These are phyloP conservation scores for Drosophila takahashii DNA, from an alignment of 1,140 invertebrate species.

Conservation along the genomic window DNA sequence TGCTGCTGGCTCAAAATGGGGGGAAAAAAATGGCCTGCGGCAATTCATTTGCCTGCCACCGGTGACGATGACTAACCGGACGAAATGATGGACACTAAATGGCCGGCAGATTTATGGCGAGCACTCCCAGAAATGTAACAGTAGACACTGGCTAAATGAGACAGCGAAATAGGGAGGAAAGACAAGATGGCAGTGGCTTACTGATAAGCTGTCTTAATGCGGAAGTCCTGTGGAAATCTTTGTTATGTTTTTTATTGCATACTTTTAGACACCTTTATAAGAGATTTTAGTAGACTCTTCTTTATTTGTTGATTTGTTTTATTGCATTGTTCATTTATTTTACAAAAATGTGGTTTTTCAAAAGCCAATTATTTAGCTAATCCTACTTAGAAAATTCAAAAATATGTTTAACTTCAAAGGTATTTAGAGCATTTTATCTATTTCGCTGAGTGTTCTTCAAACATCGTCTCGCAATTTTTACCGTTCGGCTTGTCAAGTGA, in stretches of 20 bases:
- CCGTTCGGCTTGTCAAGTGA: constrained; percentile 12
- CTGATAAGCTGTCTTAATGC: no score
- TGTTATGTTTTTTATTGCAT: no score
- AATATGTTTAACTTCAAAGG: no score
- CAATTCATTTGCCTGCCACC: constrained; percentile 72
- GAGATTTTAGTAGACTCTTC: no score
- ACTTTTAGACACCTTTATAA: no score
- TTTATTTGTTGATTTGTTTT: no score
- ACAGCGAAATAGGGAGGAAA: not conserved
- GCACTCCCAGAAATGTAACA: constrained; percentile 48
- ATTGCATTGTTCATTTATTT: not conserved
- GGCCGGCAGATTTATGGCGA: constrained; percentile 76
- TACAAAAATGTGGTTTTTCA: not conserved
- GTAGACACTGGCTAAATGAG: constrained; percentile 10
- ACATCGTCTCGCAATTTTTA: constrained; percentile 7
- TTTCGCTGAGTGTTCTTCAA: constrained; percentile 10
- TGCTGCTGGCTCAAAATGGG: constrained; percentile 32
- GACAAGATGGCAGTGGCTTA: no score
- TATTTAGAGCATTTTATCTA: not conserved
- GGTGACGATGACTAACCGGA: constrained; percentile 63
- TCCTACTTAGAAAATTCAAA: no score
- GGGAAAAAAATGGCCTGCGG: constrained; percentile 68
- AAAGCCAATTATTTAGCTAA: not conserved
- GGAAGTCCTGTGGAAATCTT: no score
- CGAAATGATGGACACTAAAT: constrained; percentile 79